A percentile compares a stretch with the other conserved stretches of the same genome.
phyloP scores from a whole-genome alignment of 2,113 vertebrate genomes.

The Boulengeromyrus knoepffleri region DNA sequence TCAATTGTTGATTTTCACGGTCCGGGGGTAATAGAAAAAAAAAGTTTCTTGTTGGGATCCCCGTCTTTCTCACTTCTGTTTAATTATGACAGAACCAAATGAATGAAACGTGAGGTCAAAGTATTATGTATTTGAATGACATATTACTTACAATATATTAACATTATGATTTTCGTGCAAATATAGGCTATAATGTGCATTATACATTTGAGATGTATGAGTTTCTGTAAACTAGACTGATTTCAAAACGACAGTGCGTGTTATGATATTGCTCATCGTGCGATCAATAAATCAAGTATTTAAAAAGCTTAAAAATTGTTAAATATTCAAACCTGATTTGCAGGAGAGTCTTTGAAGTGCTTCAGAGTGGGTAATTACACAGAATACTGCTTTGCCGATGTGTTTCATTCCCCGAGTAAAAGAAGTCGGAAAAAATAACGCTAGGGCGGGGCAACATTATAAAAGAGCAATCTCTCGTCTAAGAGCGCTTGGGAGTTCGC shows the following conservation, averaged over 20 bases:
- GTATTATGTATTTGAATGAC: neutral
- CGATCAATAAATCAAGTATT: neutral
- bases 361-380: neutral
- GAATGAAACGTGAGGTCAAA: neutral
- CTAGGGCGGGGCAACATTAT: constrained; percentile 19
- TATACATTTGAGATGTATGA: neutral
- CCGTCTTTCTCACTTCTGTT: constrained; percentile 13
- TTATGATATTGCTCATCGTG: neutral
- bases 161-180: neutral
- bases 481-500: constrained; percentile 23
- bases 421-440: neutral
- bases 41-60: constrained; percentile 31
- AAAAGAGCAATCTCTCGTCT: constrained; percentile 20
- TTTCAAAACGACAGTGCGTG: neutral
- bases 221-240: neutral
- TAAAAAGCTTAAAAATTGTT: neutral
- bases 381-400: constrained; percentile 5
- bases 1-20: constrained; percentile 42
- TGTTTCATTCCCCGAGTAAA: neutral
- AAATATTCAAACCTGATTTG: constrained; percentile 15
- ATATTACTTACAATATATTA: neutral
- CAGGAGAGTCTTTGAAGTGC: neutral
- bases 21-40: neutral
- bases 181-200: neutral
- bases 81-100: constrained; percentile 24